Evolutionary conservation across 2,888 invertebrate species (phyloP), one percentile per base, ranked within the genome.

Genomic region (Eupithecia insigniata): DNA sequence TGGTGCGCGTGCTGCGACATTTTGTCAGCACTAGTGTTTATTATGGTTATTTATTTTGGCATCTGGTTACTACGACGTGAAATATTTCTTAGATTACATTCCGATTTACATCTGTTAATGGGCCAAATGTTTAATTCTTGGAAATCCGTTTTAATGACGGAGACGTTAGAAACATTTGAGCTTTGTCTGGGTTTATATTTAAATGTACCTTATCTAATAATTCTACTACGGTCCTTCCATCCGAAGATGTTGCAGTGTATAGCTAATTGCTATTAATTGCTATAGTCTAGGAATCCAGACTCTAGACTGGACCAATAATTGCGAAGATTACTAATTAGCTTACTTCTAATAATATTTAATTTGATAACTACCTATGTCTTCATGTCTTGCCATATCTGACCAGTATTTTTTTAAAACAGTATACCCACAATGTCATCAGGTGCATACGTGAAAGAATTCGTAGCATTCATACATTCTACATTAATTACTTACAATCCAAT

Each of bases 1-100:
- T 84, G 82, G 83, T 85, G 83, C 89, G 87, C 90, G 91, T 89
- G 90, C 88, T 85, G 84, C 87, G 84, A 85, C 87, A 85, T 85
- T 86, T 73, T 79, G 78, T 87, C 84, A 85, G 85, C 84, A 83
- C 82, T 78, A 83, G 81, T 82, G 81, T 85, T 86, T 83, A 80
- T 77, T 80, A 82, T 77, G 81, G 78, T 85, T 84, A 89, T 89
- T 89, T 89, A 87, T 87, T 84, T 79, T 82, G 80, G 84, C 85
- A 79, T 85, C 83, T 77, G 80, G 80, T 84, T 86, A 85, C 84
- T 55, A 46, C 43, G 65, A 66, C 69, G 67, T 73, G 60, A 71
- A 73, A 78, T 73, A 75, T 73, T 69, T 73, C 67, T 72, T 66
- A 71, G 60, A 73, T 68, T 71, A 71, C 36, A 70, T 74, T 71